Evolutionary conservation across 2,888 invertebrate genomes (phyloP), one percentile per base, ranked within the genome.

Genomic region (Conops quadrifasciatus): DNA sequence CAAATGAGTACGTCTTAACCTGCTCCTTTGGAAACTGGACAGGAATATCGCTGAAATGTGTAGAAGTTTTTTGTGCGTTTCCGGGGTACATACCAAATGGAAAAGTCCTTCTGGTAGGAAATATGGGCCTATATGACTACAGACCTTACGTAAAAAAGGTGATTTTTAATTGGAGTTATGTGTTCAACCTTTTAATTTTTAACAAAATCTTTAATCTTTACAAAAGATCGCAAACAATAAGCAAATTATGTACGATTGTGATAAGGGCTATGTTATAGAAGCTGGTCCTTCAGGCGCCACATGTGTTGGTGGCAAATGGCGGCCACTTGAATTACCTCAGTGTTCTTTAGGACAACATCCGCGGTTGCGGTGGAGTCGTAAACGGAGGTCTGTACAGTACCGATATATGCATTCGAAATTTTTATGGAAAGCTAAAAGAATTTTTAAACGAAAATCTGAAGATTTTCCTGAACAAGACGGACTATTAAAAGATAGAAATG

Each of bases 11-110:
- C 53, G 91, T 95, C 3, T 89, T 91, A 1, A 92, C 94, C 71
- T 99, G 99, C 80, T 92, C 94, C 0, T 98, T 94, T 84, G 99
- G 99, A 0, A 93, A 94, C 78, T 99, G 98, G 99, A 93, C 92
- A 3, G 96, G 96, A 0, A 93, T 93, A 70, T 89, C 91, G 5
- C 97, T 98, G 0, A 90, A 90, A 75, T 98, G 98, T 81, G 91
- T 92, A 80, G 93, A 93, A 89, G 94, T 96, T 0, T 96, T 93
- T 82, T 97, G 97, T 81, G 94, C 95, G 0, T 97, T 94, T 84
- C 97, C 97, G 15, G 97, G 97, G 0, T 91, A 92, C 77, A 91
- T 97, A 56, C 89, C 91, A 73, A 92, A 97, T 81, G 97, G 97
- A 1, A 94, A 95, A 85, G 95, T 97, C 0, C 87, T 97, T 3